These are phyloP conservation scores for Pogoniulus pusillus DNA, from an alignment of 2,797 vertebrate species.

Conservation along the genomic window DNA sequence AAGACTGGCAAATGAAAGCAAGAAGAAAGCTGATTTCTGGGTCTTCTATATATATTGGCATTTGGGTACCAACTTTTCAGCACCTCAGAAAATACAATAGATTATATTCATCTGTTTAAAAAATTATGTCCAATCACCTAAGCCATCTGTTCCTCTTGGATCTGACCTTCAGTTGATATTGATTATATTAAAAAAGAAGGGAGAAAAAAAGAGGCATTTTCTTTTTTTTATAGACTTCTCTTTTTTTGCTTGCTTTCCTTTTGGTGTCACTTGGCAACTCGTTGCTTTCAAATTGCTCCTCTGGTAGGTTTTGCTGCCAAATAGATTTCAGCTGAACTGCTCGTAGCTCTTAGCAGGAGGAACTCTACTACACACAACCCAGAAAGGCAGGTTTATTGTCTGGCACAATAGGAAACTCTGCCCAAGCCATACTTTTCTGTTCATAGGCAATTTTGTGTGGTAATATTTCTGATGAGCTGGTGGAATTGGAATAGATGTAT, in stretches of 20 bases:
- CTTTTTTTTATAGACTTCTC: background rate
- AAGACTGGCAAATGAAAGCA: background rate
- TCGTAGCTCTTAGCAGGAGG: background rate
- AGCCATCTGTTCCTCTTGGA: background rate
- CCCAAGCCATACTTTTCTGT: background rate
- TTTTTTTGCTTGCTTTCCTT: background rate
- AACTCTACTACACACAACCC: background rate
- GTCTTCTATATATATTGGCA: background rate
- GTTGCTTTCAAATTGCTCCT: constrained; percentile 4
- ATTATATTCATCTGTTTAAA: background rate
- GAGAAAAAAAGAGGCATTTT: background rate
- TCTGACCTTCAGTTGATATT: background rate
- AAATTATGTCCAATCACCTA: background rate
- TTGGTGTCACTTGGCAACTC: background rate
- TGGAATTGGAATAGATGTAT: background rate
- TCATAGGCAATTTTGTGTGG: background rate
- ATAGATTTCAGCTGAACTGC: background rate
- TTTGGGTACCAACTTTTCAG: background rate
- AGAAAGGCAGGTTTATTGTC: background rate
- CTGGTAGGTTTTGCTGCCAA: background rate
- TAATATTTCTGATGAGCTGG: background rate
- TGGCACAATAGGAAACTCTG: background rate
- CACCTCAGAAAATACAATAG: background rate
- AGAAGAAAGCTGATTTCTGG: background rate
- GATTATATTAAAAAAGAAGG: background rate